Percentiles rank a stretch among this genome's conserved stretches.
Evolutionary conservation across 37 sponge, comb jelly and placozoan species (phyloP).

Genomic region (Beroe ovata): DNA sequence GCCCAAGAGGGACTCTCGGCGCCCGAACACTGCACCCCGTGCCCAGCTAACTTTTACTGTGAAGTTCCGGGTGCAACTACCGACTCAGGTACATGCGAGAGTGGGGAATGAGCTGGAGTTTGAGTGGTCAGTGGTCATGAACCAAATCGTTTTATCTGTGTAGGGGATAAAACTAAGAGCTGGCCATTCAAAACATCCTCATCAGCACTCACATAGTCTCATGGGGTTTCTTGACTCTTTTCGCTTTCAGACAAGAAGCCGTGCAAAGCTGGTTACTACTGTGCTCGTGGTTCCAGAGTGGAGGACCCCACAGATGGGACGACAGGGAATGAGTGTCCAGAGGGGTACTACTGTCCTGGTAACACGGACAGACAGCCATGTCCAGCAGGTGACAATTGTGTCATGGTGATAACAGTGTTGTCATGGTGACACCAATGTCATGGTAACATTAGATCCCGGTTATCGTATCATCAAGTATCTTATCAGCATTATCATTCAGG

Average conservation of each 20-base stretch:
- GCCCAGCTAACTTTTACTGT: conserved; percentile 67
- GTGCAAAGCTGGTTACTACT: conserved; percentile 58
- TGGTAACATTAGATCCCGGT: too few species aligned
- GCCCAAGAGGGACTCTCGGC: neutral
- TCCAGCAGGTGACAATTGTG: conserved; percentile 65
- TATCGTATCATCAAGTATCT: too few species aligned
- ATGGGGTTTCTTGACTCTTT: too few species aligned
- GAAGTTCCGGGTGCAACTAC: conserved; percentile 53
- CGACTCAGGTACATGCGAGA: conserved; percentile 39
- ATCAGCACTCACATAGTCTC: too few species aligned
- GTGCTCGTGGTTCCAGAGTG: conserved; percentile 21
- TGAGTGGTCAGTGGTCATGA: too few species aligned
- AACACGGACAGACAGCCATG: conserved; percentile 19
- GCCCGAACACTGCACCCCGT: conserved; percentile 5
- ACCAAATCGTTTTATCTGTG: too few species aligned
- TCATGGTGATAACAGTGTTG: too few species aligned
- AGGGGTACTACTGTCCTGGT: conserved; percentile 68
- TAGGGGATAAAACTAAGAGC: too few species aligned
- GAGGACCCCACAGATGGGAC: conserved; percentile 47
- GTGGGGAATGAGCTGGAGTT: neutral
- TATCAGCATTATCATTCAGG: too few species aligned
- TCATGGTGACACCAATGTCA: conserved; percentile 17
- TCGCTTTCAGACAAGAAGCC: conserved; percentile 43
- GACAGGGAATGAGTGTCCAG: conserved; percentile 68
- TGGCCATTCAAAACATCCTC: too few species aligned